These are phyloP conservation scores for Leiothrix lutea DNA, from an alignment of 2,113 vertebrate species.

Conservation along the genomic window DNA sequence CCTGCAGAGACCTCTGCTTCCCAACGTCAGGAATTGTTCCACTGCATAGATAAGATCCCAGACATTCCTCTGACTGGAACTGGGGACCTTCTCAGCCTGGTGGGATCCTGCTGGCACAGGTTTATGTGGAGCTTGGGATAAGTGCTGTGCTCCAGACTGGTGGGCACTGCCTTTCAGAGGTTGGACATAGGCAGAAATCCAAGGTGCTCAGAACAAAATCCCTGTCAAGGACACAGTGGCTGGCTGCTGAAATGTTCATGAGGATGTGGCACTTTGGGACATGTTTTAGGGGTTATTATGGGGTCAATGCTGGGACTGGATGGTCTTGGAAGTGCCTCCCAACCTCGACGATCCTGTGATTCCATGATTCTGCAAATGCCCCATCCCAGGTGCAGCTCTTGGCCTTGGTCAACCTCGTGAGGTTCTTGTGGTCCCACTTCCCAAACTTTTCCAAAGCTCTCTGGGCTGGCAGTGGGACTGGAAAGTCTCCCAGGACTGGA, in stretches of 20 bases:
- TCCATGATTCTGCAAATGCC: neutral
- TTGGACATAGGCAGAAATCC: neutral
- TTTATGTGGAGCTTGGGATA: accelerated
- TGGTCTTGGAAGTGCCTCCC: neutral
- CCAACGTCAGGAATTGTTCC: neutral
- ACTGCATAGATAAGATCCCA: neutral
- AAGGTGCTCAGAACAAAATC: neutral
- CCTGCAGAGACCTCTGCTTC: neutral
- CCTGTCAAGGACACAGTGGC: neutral
- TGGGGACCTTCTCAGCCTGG: neutral
- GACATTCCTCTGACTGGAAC: neutral
- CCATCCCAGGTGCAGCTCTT: neutral
- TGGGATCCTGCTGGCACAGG: neutral
- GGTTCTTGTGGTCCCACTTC: neutral
- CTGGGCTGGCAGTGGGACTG: neutral
- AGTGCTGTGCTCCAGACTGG: neutral
- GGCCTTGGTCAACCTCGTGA: too few relatives aligned
- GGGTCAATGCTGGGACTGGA: neutral
- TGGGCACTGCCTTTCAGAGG: neutral
- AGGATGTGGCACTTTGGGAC: neutral
- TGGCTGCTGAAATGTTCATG: neutral
- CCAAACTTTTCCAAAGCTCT: neutral
- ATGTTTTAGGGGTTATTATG: accelerated
- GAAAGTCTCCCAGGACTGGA: neutral
- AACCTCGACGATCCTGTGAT: accelerated